phyloP scores from a whole-genome alignment of 2,113 vertebrate genomes.

The Cephalophus harveyi region DNA sequence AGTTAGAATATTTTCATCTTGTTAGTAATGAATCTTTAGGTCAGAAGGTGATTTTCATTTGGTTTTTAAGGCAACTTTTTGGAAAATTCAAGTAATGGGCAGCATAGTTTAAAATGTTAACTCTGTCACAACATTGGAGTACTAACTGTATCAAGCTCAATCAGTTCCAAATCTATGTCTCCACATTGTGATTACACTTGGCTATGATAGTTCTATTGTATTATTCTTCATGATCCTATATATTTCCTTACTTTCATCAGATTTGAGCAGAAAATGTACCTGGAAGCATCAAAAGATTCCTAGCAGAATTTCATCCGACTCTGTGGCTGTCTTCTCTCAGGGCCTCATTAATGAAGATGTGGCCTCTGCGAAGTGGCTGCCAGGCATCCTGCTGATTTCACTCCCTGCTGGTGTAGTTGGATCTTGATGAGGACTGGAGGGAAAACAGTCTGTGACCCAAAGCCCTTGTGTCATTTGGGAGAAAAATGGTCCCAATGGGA shows the following conservation, averaged over 20 bases:
- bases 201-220: neutral
- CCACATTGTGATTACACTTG: neutral
- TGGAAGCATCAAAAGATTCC: neutral
- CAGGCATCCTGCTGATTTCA: neutral
- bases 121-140: neutral
- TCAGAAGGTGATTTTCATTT: neutral
- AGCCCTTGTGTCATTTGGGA: neutral
- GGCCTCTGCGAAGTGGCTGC: neutral
- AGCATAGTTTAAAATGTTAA: neutral
- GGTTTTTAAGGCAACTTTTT: neutral
- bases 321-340: neutral
- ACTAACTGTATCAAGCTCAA: neutral
- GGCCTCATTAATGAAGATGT: slow-evolving; percentile 4
- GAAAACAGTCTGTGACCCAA: neutral
- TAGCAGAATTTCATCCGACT: neutral
- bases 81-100: neutral
- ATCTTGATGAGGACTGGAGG: neutral
- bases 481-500: neutral
- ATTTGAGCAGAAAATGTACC: neutral
- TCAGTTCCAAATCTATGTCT: neutral
- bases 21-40: neutral
- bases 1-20: neutral
- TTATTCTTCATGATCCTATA: neutral
- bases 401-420: neutral
- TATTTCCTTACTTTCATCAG: slow-evolving; percentile 24